Base-by-base conservation (phyloP, 2,797 vertebrate species). In the Hoplostethus atlanticus region DNA sequence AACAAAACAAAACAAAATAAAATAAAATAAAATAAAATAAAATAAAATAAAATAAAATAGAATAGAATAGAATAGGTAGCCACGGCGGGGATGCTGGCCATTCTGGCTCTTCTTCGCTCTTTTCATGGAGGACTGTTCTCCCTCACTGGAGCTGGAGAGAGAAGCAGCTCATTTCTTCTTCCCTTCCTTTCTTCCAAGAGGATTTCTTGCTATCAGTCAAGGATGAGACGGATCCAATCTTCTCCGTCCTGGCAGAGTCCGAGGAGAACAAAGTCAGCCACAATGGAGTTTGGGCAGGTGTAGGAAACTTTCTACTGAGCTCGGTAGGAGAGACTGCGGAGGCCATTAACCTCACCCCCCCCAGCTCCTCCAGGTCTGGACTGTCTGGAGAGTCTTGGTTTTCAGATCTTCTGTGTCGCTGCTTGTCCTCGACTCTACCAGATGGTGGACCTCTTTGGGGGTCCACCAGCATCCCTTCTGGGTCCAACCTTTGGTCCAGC, bases 111-210 rank as follows among this genome's bases (percentile, higher is more conserved):
- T 12, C 11, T 17, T 50, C 5, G 55, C 62, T 6, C 1, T 76
- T 76, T 60, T 50, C 64, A 10, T 15, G 44, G 42, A 85, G 48
- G 25, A 21, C 21, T 21, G 21, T 21, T 21, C 21, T 21, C 21
- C 21, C 21, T 21, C 21, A 54, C 2, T 47, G 59, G 31, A 80
- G 58, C 46, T 47, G 28, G 53, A 64, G 53, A 53, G 64, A 51
- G 53, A 72, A 76, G 62, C 44, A 25, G 67, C 69, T 84, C 56
- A 61, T 80, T 86, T 89, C 60, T 57, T 78, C 68, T 68, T 44
- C 16, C 5, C 25, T 54, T 63, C 4, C 53, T 9, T 36, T 53
- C 10, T 65, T 52, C 13, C 56, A 50, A 57, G 60, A 80, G 55
- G 65, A 44, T 65, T 21, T 71, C 25, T 76, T 76, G 46, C 47